Percentiles rank a stretch among this genome's conserved stretches.
phyloP scores from a whole-genome alignment of 2,888 invertebrate species.

The Ferdinandea cuprea region DNA sequence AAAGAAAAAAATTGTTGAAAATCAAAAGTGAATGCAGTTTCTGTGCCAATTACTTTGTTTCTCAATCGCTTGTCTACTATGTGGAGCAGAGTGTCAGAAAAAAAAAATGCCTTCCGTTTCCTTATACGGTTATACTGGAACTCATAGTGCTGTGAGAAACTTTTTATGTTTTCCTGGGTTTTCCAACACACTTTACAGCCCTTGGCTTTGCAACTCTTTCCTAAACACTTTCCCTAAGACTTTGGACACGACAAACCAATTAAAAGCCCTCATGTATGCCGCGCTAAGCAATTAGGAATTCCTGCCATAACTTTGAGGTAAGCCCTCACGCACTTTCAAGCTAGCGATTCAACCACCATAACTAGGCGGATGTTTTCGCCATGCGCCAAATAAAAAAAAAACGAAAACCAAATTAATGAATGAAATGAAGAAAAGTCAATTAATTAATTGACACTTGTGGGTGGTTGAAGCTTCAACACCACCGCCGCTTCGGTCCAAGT shows the following conservation, averaged over 20 bases:
- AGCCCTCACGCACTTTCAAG: constrained; percentile 19
- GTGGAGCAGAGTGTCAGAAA: not conserved
- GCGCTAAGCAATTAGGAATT: not conserved
- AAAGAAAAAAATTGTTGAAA: constrained; percentile 26
- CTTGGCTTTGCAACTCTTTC: not conserved
- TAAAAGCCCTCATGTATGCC: constrained; percentile 17
- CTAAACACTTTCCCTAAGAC: constrained; percentile 18
- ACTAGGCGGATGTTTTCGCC: constrained; percentile 39
- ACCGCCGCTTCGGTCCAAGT: constrained; percentile 1
- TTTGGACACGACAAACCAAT: constrained; percentile 14
- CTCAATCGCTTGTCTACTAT: constrained; percentile 38
- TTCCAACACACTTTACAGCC: not conserved
- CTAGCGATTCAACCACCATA: constrained; percentile 19
- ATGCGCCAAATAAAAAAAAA: constrained; percentile 55
- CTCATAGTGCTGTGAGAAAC: constrained; percentile 5
- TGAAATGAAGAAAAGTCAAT: constrained; percentile 28
- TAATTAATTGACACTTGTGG: constrained; percentile 36
- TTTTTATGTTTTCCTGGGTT: not conserved
- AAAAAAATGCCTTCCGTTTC: constrained; percentile 36
- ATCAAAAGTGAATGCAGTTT: constrained; percentile 53
- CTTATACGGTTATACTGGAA: constrained; percentile 7
- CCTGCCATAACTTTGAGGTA: no score
- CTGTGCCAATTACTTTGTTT: constrained; percentile 46
- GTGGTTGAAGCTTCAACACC: not conserved
- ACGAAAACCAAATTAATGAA: constrained; percentile 51